A percentile compares a stretch with the other conserved stretches of the same genome.
Evolutionary conservation across 1,140 invertebrate species (phyloP).

Genomic region (Zaprionus ghesquierei): DNA sequence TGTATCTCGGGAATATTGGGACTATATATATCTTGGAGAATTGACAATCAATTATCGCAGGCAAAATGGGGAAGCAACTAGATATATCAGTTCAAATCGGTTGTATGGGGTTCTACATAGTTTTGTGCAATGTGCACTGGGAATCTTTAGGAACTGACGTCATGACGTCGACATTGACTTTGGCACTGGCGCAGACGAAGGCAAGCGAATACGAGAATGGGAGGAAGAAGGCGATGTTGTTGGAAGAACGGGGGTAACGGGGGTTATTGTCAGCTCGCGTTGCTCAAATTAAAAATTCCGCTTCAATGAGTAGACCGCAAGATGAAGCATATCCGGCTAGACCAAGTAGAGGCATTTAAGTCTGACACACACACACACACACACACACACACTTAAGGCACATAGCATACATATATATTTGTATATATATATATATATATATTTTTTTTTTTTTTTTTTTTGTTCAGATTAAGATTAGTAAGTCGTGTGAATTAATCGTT

Average conservation of each 20-base stretch:
- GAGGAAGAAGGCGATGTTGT: neutral
- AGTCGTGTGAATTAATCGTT: neutral
- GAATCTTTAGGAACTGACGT: constrained; percentile 4
- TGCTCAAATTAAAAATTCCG: constrained; percentile 72
- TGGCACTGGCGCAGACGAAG: neutral
- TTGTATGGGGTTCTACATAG: constrained; percentile 15
- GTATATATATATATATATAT: neutral
- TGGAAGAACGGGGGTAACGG: constrained; percentile 30
- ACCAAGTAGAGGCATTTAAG: constrained; percentile 34
- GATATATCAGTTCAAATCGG: constrained; percentile 3
- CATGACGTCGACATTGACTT: constrained; percentile 3
- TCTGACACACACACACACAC: constrained; percentile 13
- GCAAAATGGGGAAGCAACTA: neutral
- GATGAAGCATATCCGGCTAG: constrained; percentile 76
- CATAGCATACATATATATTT: neutral
- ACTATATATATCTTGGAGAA: neutral
- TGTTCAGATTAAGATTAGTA: neutral
- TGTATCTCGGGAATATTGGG: too few species aligned
- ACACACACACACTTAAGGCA: neutral
- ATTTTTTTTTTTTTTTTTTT: too few species aligned
- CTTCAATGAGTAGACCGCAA: constrained; percentile 62
- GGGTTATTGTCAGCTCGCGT: constrained; percentile 24
- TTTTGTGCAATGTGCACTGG: constrained; percentile 13
- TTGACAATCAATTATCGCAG: neutral
- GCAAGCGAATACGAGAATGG: constrained; percentile 47